Evolutionary conservation across 1,140 invertebrate species (phyloP), one percentile per base, ranked within the genome.

Genomic region (Onthophagus taurus): DNA sequence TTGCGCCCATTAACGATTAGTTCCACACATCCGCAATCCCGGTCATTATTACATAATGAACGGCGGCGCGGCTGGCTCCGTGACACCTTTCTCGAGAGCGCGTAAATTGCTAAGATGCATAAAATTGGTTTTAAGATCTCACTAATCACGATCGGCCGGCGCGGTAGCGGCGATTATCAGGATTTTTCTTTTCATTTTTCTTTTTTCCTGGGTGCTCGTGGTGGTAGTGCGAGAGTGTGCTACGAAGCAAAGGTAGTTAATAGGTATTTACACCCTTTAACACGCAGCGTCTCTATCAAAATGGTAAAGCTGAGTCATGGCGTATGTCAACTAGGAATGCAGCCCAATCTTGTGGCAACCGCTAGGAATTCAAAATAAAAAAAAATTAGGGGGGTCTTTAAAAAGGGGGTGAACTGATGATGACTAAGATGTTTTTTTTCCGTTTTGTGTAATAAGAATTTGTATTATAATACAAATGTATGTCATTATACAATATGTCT

Each of bases 251-350:
- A 47, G 50, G 48, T 52, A 38, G 44, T 52, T 52, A 52, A 50
- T 49, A 50, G 51, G 44, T 45, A 52, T 52, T 52, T 52, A 52
- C 48, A 50, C 50, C 50, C 50, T 52, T 52, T 50, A 44, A 52
- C 33, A 46, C 47, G 42, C 47, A 50, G 41, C 44, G 45, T 50
- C 48, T 47, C 45, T 49, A 47, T 50, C 44, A 47, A 52, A 47
- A 39, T 45, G 21, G 51, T 34, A 19, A n/a, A n/a, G 51, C 51
- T 52, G 51, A 52, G 44, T 52, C 51, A 52, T 52, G 50, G 47
- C 51, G 44, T 50, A 49, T 52, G 47, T 47, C 51, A 49, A 52
- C 50, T 45, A 46, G 47, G 50, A 52, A 52, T 52, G 50, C 50
- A 31, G 44, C 42, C 47, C 50, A 52, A 52, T 52, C 50, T 46